phyloP scores from a whole-genome alignment of 1,140 invertebrate species.

The Conus ventricosus region DNA sequence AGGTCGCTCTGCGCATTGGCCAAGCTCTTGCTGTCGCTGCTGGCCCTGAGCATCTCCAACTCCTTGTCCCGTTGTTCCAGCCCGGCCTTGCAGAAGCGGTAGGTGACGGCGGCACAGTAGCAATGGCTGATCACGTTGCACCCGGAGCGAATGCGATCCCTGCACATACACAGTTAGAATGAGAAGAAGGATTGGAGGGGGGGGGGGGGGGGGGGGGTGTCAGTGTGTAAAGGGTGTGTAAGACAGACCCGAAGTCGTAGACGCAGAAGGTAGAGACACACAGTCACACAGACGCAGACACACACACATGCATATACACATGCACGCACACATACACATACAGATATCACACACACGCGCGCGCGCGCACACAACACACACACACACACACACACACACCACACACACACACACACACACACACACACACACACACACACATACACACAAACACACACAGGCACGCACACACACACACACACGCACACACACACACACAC shows the following conservation, averaged over 20 bases:
- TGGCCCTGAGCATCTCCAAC: background rate
- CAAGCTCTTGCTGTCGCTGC: background rate
- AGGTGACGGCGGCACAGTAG: constrained; percentile 9
- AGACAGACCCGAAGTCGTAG: background rate
- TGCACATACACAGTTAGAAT: background rate
- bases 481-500: too few relatives aligned
- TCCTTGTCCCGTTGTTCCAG: background rate
- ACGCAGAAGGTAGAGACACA: background rate
- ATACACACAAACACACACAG: too few relatives aligned
- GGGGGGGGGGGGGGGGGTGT: too few relatives aligned
- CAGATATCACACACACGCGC: background rate
- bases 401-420: too few relatives aligned
- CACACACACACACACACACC: background rate
- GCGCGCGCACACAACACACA: constrained; percentile 13
- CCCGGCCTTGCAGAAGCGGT: background rate
- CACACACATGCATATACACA: background rate
- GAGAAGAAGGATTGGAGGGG: background rate
- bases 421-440: too few relatives aligned
- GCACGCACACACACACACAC: too few relatives aligned
- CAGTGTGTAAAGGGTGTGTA: background rate
- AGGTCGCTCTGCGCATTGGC: background rate
- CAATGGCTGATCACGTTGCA: constrained; percentile 30
- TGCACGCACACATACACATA: too few relatives aligned
- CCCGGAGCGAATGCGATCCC: constrained; percentile 22
- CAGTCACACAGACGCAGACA: background rate